These are phyloP conservation scores for Phaenicophaeus curvirostris DNA, from an alignment of 2,797 vertebrate species.

Conservation along the genomic window DNA sequence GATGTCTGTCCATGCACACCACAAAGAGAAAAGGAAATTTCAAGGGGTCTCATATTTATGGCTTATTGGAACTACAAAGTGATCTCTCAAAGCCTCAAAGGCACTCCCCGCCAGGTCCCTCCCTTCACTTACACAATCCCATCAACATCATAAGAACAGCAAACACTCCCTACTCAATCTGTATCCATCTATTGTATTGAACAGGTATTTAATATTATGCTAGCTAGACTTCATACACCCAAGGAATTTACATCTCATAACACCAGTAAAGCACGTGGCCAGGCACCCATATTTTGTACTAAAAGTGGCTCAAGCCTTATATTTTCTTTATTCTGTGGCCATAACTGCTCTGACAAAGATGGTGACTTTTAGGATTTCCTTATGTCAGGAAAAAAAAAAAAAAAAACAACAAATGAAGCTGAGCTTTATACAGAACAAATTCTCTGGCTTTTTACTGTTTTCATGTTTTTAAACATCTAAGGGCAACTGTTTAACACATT, in stretches of 20 bases:
- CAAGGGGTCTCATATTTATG: not conserved
- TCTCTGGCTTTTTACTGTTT: not conserved
- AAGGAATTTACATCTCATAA: not conserved
- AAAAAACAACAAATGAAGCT: not conserved
- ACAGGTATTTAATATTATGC: not conserved
- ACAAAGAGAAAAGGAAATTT: not conserved
- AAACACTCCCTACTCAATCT: not conserved
- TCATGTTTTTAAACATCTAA: slow-evolving; percentile 17
- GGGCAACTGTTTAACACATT: slow-evolving; percentile 32
- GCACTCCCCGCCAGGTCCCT: too few species aligned
- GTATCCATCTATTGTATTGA: not conserved
- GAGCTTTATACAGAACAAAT: not conserved
- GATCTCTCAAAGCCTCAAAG: not conserved
- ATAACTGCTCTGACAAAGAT: not conserved
- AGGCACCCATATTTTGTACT: not conserved
- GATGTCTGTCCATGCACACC: not conserved
- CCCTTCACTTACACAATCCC: not conserved
- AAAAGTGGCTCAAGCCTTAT: not conserved
- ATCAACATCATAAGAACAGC: not conserved
- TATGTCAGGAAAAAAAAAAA: not conserved
- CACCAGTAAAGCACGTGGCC: not conserved
- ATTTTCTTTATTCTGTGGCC: not conserved
- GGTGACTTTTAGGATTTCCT: not conserved
- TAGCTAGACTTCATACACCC: not conserved
- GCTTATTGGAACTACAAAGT: not conserved